Evolutionary conservation across 2,888 invertebrate genomes (phyloP).

Genomic region (Lithophane semibrunnea): DNA sequence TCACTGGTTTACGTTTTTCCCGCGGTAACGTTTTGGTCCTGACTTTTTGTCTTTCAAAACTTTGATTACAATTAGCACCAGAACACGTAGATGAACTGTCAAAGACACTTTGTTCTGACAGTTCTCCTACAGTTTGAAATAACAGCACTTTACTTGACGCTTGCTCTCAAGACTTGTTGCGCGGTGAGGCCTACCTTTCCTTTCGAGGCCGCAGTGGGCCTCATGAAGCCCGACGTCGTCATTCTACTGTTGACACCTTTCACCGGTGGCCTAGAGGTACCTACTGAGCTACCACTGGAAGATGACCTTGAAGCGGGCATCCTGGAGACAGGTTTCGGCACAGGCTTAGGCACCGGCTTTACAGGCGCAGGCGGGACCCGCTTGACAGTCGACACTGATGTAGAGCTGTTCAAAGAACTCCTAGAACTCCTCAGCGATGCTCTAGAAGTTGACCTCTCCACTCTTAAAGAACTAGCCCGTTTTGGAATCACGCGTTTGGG

Average conservation of each 20-base stretch:
- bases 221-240: conserved; percentile 93
- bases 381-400: conserved; percentile 94
- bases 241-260: conserved; percentile 79
- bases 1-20: conserved; percentile 41
- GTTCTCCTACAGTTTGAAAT: conserved; percentile 38
- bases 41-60: conserved; percentile 52
- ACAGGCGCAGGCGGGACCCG: conserved; percentile 90
- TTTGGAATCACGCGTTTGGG: conserved; percentile 81
- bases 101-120: conserved; percentile 49
- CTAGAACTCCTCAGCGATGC: conserved; percentile 95
- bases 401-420: conserved; percentile 95
- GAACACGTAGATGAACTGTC: conserved; percentile 50
- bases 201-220: conserved; percentile 96
- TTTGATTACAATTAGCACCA: conserved; percentile 63
- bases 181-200: conserved; percentile 90
- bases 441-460: conserved; percentile 94
- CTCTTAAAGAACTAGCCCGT: conserved; percentile 88
- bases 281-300: conserved; percentile 88
- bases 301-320: conserved; percentile 88
- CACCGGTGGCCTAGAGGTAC: conserved; percentile 86
- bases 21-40: conserved; percentile 58
- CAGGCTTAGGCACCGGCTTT: conserved; percentile 85
- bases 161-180: conserved; percentile 78
- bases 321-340: conserved; percentile 83
- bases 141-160: conserved; percentile 76